These are phyloP conservation scores for Limonius californicus DNA, from an alignment of 1,140 invertebrate species.

Conservation along the genomic window DNA sequence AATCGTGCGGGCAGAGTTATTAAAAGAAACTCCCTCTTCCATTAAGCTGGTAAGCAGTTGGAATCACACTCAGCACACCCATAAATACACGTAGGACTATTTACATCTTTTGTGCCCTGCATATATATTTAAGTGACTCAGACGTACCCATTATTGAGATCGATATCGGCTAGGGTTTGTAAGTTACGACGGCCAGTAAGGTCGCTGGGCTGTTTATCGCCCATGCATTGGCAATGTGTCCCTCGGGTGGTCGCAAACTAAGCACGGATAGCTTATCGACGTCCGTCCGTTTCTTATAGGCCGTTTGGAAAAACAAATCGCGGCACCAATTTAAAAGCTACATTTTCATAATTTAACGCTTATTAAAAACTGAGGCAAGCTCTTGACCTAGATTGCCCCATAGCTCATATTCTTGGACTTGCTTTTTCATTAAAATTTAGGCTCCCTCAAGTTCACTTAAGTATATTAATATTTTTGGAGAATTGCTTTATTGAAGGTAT, in stretches of 20 bases:
- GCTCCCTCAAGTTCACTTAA: too few relatives aligned
- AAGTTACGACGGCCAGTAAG: conserved; percentile 24
- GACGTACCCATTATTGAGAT: conserved; percentile 24
- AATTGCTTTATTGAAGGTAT: too few relatives aligned
- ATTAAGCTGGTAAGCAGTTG: too few relatives aligned
- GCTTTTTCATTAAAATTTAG: too few relatives aligned
- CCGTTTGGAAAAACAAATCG: conserved; percentile 12
- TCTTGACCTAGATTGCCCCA: too few relatives aligned
- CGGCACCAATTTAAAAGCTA: neutral
- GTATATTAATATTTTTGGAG: too few relatives aligned
- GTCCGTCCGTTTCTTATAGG: conserved; percentile 19
- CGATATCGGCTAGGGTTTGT: conserved; percentile 22
- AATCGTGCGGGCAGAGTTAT: too few relatives aligned
- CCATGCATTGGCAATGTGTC: conserved; percentile 23
- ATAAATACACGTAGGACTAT: neutral
- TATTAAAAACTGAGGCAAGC: neutral
- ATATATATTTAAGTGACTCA: conserved; percentile 27
- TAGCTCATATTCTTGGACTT: too few relatives aligned
- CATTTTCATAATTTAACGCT: neutral
- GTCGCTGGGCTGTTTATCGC: conserved; percentile 23
- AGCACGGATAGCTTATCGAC: conserved; percentile 26
- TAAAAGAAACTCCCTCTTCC: too few relatives aligned
- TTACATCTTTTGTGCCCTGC: conserved; percentile 14
- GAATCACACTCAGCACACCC: too few relatives aligned
- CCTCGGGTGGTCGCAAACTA: conserved; percentile 19